These are phyloP conservation scores for Drosophila siamana DNA, from an alignment of 2,888 invertebrate genomes.

Conservation along the genomic window DNA sequence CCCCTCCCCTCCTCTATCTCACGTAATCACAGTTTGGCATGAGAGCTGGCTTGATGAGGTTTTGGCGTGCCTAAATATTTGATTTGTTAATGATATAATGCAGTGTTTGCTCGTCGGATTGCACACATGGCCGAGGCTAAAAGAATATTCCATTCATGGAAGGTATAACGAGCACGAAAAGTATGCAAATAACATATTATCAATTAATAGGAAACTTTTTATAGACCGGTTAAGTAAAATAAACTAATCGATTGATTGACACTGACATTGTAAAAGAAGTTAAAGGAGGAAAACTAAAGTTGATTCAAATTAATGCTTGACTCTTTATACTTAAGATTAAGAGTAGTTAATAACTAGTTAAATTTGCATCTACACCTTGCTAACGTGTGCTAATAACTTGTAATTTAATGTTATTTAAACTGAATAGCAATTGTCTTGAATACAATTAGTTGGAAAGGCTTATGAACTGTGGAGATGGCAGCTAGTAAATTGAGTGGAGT, in stretches of 20 bases:
- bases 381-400: no score
- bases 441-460: conserved; percentile 14
- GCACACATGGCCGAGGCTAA: background rate
- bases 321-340: no score
- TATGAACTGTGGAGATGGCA: conserved; percentile 8
- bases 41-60: conserved; percentile 45
- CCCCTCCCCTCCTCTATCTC: background rate
- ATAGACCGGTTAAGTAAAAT: no score
- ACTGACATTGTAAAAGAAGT: no score
- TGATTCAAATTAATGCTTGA: no score
- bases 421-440: conserved; percentile 3
- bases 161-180: background rate
- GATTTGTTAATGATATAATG: conserved; percentile 31
- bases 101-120: conserved; percentile 22
- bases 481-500: conserved; percentile 16
- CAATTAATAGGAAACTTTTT: background rate
- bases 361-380: no score
- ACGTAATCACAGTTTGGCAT: conserved; percentile 54
- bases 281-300: background rate
- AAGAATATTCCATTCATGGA: background rate
- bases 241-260: no score
- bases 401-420: no score
- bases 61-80: conserved; percentile 55
- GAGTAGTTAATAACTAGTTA: no score
- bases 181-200: background rate